Conservation (phyloP, 1,140 invertebrate genomes). For the Chelonus insularis region DNA sequence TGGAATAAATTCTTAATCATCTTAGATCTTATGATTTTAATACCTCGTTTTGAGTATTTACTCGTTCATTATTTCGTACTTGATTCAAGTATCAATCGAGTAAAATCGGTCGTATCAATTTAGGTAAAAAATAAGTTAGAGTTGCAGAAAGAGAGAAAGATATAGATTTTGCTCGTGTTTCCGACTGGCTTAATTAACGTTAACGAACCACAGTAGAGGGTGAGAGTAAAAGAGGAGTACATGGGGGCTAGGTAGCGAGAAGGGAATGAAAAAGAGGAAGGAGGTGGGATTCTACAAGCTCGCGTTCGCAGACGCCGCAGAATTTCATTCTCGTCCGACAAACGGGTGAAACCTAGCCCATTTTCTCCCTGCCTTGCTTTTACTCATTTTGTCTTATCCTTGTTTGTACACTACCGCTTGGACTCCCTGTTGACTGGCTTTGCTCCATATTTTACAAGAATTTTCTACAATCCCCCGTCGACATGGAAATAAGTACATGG, state of each 20-base stretch:
- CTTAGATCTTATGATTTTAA: no score
- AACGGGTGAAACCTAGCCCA: slow-evolving; percentile 3
- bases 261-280: slow-evolving; percentile 6
- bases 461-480: slow-evolving; percentile 7
- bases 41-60: no score
- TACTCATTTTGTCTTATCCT: neutral
- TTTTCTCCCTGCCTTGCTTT: neutral
- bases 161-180: slow-evolving; percentile 2
- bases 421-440: slow-evolving; percentile 31
- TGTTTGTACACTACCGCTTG: neutral
- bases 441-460: slow-evolving; percentile 38
- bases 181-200: slow-evolving; percentile 37
- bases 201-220: slow-evolving; percentile 32
- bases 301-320: slow-evolving; percentile 33
- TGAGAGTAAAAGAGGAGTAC: slow-evolving; percentile 15
- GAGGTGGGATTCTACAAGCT: neutral
- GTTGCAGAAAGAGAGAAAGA: neutral
- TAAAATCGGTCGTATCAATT: neutral
- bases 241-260: neutral
- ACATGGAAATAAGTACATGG: slow-evolving; percentile 5
- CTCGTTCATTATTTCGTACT: no score
- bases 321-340: slow-evolving; percentile 37
- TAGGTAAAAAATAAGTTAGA: neutral
- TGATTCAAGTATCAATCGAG: neutral
- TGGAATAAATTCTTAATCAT: no score